Evolutionary conservation across 1,140 invertebrate genomes (phyloP).

Genomic region (Zelostemma sp.): DNA sequence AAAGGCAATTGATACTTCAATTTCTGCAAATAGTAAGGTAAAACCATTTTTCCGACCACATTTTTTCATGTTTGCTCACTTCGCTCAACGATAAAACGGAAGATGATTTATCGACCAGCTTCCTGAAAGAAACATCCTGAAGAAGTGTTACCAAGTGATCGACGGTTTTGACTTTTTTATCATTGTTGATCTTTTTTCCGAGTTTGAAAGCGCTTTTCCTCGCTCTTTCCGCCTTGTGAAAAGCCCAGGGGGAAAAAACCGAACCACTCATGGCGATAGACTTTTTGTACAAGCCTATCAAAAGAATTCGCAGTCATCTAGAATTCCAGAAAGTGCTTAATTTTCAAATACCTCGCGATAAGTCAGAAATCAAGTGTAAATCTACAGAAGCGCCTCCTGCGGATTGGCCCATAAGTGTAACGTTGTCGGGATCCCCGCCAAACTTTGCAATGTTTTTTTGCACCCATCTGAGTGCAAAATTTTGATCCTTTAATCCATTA

Average conservation of each 20-base stretch:
- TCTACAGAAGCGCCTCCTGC: neutral
- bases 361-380: neutral
- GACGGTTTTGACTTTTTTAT: neutral
- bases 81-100: neutral
- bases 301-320: neutral
- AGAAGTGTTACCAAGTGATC: slow-evolving; percentile 2
- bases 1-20: slow-evolving; percentile 15
- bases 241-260: slow-evolving; percentile 29
- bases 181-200: slow-evolving; percentile 6
- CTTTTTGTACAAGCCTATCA: slow-evolving; percentile 12
- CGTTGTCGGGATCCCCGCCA: neutral
- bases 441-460: slow-evolving; percentile 3
- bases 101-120: slow-evolving; percentile 4
- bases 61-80: neutral
- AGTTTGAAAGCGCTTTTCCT: slow-evolving; percentile 10
- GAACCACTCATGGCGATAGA: slow-evolving; percentile 35
- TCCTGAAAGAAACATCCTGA: neutral
- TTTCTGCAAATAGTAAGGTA: slow-evolving; percentile 6
- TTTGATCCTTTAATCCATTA: slow-evolving; percentile 4
- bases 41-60: no score
- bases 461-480: neutral
- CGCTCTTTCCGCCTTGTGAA: slow-evolving; percentile 11
- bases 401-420: neutral
- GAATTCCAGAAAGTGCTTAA: neutral
- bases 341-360: neutral